A percentile compares a stretch with the other conserved stretches of the same genome.
phyloP scores from a whole-genome alignment of 2,888 invertebrate species.

The Schrankia costaestrigalis region DNA sequence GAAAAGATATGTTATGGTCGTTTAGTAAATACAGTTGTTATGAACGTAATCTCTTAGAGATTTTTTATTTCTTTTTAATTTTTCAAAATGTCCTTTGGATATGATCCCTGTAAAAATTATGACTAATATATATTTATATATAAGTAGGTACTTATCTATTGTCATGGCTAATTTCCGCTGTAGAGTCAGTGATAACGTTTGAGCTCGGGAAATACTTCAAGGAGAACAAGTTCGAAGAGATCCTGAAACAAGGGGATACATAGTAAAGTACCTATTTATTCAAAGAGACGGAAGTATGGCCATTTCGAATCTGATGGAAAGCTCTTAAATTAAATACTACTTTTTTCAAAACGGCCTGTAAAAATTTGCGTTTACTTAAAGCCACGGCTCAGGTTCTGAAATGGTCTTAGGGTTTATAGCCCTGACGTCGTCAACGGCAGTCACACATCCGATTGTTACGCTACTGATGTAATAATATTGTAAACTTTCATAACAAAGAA shows the following conservation, averaged over 20 bases:
- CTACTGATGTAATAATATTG: too few species aligned
- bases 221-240: constrained; percentile 83
- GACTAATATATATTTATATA: constrained; percentile 22
- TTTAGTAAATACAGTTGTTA: constrained; percentile 17
- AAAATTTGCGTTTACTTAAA: too few species aligned
- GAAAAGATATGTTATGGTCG: constrained; percentile 34
- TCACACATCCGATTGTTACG: too few species aligned
- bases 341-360: too few species aligned
- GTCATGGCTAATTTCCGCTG: constrained; percentile 45
- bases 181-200: constrained; percentile 71
- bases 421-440: too few species aligned
- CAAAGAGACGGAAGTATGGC: too few species aligned
- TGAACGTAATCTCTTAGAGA: constrained; percentile 44
- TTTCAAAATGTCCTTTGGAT: constrained; percentile 28
- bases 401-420: too few species aligned
- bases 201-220: constrained; percentile 86
- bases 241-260: constrained; percentile 73
- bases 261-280: background rate
- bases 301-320: too few species aligned
- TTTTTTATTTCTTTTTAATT: constrained; percentile 21
- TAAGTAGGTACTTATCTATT: too few species aligned
- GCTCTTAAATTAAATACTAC: too few species aligned
- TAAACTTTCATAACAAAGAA: too few species aligned
- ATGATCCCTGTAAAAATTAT: constrained; percentile 44
- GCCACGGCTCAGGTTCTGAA: too few species aligned